Evolutionary conservation across 1,140 invertebrate genomes (phyloP), one percentile per base, ranked within the genome.

Genomic region (Bombus huntii): DNA sequence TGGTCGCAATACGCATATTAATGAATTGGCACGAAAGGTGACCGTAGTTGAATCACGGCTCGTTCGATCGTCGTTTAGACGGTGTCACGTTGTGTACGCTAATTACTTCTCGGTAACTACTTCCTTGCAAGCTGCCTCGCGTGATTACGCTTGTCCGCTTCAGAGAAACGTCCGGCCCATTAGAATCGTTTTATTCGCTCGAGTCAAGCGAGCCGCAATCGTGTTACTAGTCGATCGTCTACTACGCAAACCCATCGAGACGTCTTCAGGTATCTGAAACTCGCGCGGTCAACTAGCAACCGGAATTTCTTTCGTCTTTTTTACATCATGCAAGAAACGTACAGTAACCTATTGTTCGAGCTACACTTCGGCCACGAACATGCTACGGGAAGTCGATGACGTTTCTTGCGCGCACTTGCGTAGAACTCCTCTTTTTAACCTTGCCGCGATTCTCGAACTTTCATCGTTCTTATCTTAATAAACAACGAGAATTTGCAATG

Each of bases 111-210:
- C 37, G 70, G 89, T 91, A 91, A 78, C 31, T 15, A 47, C 39
- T 80, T 71, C 57, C 77, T 85, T 87, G 88, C 89, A 81, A 84
- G 73, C 72, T 77, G 90, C 80, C 71, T 18, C n/a, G 42, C 83
- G 87, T 83, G 83, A 88, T 89, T 79, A 76, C 82, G 77, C 71
- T 59, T 34, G 83, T 59, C 88, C 85, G 86, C 76, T 65, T 92
- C 86, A 81, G 34, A 86, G 90, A 89, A 92, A 73, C 86, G 80
- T 86, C 79, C 44, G 87, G 57, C 47, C 89, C 87, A 92, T 92
- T 92, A 89, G 89, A 90, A 90, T 90, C 91, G 87, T 91, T 88
- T 80, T 86, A 91, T 89, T 87, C 80, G 72, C 39, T 62, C 72
- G 59, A 76, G 75, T 77, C 68, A 81, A 65, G 44, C 66, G 74